Base-by-base conservation (phyloP, 1,140 invertebrate species). In the Telenomus remus region DNA sequence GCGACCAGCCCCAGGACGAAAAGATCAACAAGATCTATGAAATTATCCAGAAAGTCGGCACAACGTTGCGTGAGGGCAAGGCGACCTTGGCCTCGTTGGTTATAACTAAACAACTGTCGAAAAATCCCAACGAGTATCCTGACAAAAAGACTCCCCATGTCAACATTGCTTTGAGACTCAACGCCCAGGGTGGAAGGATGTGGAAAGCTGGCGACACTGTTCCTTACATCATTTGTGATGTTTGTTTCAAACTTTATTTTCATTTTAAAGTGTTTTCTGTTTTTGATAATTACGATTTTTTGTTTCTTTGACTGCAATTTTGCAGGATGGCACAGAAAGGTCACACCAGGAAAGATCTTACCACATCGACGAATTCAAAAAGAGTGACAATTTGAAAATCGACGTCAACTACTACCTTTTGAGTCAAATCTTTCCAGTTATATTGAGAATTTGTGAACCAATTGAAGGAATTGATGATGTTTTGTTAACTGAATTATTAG, bases 71-170 rank as follows among this genome's bases (percentile, higher is more conserved):
- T 19, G 89, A 88, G 16, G 89, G 90, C 54, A 90, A 91, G 80
- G 91, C 97, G 16, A 92, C 95, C 0, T 63, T 98, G 0, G 91
- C 76, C 9, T 78, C 69, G 0, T 12, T 97, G 56, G 91, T 94
- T 4, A 98, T 99, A 68, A 97, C 95, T 0, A 99, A 99, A 91
- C 96, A 98, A 87, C 88, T 99, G 11, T 98, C 97, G 0, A 98
- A 98, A 87, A 93, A 97, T 86, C 97, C 98, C 0, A 93, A 94
- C 70, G 95, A 98, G 72, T 99, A 99, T 87, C 90, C 93, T 0
- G 96, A 98, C 81, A 93, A 93, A 71, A 87, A 94, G 93, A 82
- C 88, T 89, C 94, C 97, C 0, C 98, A 99, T 85, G 98, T 99
- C 0, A 91, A 94, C 81, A 96, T 99, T 4, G 97, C 98, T 0